These are phyloP conservation scores for Invenusta paracnida DNA, from an alignment of 2,888 invertebrate genomes.

Conservation along the genomic window DNA sequence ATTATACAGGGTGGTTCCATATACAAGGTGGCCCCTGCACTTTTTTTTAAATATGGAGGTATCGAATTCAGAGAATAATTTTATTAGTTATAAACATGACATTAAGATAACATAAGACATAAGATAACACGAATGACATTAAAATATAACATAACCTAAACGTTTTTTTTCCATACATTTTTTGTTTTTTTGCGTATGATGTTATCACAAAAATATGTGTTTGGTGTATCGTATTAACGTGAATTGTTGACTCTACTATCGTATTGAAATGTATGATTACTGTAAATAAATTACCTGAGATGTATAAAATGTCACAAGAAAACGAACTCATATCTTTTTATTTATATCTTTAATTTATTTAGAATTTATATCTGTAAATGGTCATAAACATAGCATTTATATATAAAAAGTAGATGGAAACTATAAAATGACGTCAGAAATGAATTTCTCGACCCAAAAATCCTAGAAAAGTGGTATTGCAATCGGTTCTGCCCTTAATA, in stretches of 20 bases:
- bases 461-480: slow-evolving; percentile 33
- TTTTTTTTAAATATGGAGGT: too few species aligned
- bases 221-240: not conserved
- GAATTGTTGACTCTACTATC: not conserved
- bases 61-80: too few species aligned
- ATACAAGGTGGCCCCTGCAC: too few species aligned
- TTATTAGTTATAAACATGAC: too few species aligned
- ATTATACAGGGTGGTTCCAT: too few species aligned
- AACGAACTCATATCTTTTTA: slow-evolving; percentile 1
- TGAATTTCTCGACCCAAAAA: slow-evolving; percentile 33
- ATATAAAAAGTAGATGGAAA: slow-evolving; percentile 30
- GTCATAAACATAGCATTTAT: slow-evolving; percentile 33
- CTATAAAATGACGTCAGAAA: slow-evolving; percentile 33
- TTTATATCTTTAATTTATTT: slow-evolving; percentile 29
- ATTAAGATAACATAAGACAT: too few species aligned
- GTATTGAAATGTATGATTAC: not conserved
- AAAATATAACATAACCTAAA: not conserved
- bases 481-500: slow-evolving; percentile 28
- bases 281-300: not conserved
- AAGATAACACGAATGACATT: too few species aligned
- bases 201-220: not conserved
- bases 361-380: slow-evolving; percentile 34
- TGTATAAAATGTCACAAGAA: not conserved
- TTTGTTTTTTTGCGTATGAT: not conserved
- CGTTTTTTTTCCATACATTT: not conserved